Base-by-base conservation (phyloP, 2,797 vertebrate species). In the Spinus pinus region DNA sequence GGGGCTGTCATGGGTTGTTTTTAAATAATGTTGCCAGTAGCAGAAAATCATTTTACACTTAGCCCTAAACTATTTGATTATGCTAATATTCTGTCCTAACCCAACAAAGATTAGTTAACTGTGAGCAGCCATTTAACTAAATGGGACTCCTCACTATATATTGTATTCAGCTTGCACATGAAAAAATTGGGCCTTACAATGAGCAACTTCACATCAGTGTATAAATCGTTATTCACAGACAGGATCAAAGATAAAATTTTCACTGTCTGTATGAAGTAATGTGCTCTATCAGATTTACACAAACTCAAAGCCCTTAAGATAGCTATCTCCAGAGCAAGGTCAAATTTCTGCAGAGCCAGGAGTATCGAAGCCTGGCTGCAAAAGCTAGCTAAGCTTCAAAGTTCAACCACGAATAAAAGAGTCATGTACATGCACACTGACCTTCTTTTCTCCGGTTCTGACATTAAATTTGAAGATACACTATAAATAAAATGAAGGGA, bases 261-360 rank as follows among this genome's bases (percentile, higher is more conserved):
- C 77, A 70, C 47, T 81, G 28, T 65, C 74, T 74, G 21, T 46
- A 60, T 28, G 39, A 94, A 89, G 65, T 47, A 92, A 90, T 39
- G 51, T 10, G 28, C 73, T 86, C 35, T 51, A 69, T 42, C 70
- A 94, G 58, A 84, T 85, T 83, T 80, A 84, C 39, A 94, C 71
- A 90, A 82, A 88, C 65, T 71, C 50, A 83, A 79, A 94, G 73
- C 42, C 69, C 60, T 90, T 81, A 88, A 66, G 53, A 89, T 39
- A 61, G 72, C 24, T 87, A 81, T 69, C 78, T 89, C 54, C 65
- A 91, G 61, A 83, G 66, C 71, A 78, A 92, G 88, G 89, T 94
- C 94, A 94, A 82, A 95, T 81, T 93, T 87, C 88, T 94, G 93
- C 88, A 92, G 74, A 95, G 56, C 17, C 84, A 88, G 65, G 65